Base-by-base conservation (phyloP, 2,888 invertebrate species). In the Neoaliturus tenellus region DNA sequence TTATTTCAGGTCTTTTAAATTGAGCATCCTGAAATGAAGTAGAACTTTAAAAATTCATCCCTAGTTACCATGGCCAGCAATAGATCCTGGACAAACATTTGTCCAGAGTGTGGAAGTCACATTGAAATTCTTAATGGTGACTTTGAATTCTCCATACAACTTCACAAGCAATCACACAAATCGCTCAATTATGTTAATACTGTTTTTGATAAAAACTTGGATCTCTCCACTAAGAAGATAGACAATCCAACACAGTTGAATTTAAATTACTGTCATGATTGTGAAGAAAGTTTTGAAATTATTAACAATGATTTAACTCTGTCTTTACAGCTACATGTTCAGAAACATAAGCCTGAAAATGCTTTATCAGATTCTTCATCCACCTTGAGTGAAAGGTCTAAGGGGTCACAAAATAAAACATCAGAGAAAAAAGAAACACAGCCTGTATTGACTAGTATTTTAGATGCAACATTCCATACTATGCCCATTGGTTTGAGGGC, bases 61-160 rank as follows among this genome's bases (percentile, higher is more conserved):
- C n/a, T n/a, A 20, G 23, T 1, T n/a, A 62, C 25, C 31, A 67
- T 67, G 67, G 67, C 67, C 17, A 67, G 67, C 33, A 33, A 33
- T 17, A 35, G 17, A 71, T 23, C 4, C 8, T 71, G 71, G 71
- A 39, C n/a, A 1, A 44, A 44, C 28, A 41, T 75, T 28, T 75
- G 75, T 28, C 44, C 75, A 25, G 48, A 44, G 28, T 75, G 75
- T 44, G 75, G 75, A 17, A 75, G 39, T 1, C 75, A 41, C 25
- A 48, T 75, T 25, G 75, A 75, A 75, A 75, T 75, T 44, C 44
- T 75, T 10, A 75, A 75, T 25, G 75, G 75, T 12, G 48, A 75
- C 35, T 35, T 75, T 44, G 28, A 41, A 28, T 75, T 75, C 48
- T 75, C 75, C 4, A 44, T 75, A 48, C 25, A 75, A 28, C 75